A percentile compares a stretch with the other conserved stretches of the same genome.
These are phyloP conservation scores for Drosophila grimshawi DNA, from an alignment of 1,140 invertebrate genomes.

Conservation along the genomic window DNA sequence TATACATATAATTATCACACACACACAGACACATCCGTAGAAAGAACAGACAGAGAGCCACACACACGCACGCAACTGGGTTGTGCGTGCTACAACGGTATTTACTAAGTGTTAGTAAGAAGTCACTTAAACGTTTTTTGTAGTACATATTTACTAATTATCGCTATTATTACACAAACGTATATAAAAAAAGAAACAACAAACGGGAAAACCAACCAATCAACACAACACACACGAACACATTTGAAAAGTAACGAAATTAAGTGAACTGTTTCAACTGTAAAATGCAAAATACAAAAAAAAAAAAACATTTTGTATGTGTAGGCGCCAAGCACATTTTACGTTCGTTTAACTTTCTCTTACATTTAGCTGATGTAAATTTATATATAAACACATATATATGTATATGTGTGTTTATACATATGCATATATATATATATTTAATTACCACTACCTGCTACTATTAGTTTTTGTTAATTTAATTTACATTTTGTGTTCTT, in stretches of 20 bases:
- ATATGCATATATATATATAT: conserved; percentile 38
- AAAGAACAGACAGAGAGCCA: conserved; percentile 17
- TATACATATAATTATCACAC: conserved; percentile 54
- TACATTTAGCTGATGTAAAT: conserved; percentile 27
- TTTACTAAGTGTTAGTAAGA: conserved; percentile 68
- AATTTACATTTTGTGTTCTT: conserved; percentile 72
- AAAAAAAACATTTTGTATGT: conserved; percentile 17
- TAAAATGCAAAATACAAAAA: conserved; percentile 40
- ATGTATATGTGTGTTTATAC: conserved; percentile 13
- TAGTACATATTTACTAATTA: conserved; percentile 77
- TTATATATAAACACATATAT: conserved; percentile 18
- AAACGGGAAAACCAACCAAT: conserved; percentile 32
- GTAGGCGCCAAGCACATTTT: conserved; percentile 33
- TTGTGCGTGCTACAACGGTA: conserved; percentile 36
- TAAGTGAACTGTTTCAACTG: conserved; percentile 33
- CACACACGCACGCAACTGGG: conserved; percentile 22
- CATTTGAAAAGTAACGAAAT: conserved; percentile 26
- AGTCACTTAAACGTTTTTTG: conserved; percentile 77
- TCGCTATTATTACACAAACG: conserved; percentile 42
- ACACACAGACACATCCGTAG: conserved; percentile 18
- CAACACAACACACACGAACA: conserved; percentile 31
- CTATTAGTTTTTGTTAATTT: conserved; percentile 78
- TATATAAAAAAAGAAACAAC: conserved; percentile 32
- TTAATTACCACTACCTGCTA: conserved; percentile 67
- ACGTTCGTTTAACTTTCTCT: conserved; percentile 52